A percentile compares a stretch with the other conserved stretches of the same genome.
These are phyloP conservation scores for Drosophila greeni DNA, from an alignment of 2,888 invertebrate genomes.

Conservation along the genomic window DNA sequence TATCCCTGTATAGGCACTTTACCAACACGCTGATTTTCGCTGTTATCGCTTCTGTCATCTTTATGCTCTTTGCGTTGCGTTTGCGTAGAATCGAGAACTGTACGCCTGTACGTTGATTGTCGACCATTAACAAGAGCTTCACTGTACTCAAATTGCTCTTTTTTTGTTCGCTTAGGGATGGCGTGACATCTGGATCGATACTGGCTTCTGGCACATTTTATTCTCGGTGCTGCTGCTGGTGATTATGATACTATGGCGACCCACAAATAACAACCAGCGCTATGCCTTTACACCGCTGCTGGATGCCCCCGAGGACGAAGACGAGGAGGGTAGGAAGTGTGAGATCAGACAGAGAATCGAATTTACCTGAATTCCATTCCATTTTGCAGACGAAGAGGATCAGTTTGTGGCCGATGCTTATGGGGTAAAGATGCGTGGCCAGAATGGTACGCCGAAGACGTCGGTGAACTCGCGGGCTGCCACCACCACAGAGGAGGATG, in stretches of 20 bases:
- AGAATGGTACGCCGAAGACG: constrained; percentile 78
- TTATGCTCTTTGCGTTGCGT: constrained; percentile 95
- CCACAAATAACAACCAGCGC: constrained; percentile 96
- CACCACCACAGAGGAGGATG: constrained; percentile 83
- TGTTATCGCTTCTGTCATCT: constrained; percentile 92
- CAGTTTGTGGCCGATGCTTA: constrained; percentile 92
- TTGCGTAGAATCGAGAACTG: constrained; percentile 87
- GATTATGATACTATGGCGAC: constrained; percentile 97
- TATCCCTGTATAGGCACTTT: constrained; percentile 94
- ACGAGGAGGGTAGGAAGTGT: constrained; percentile 81
- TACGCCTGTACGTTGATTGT: constrained; percentile 81
- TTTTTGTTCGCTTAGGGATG: constrained; percentile 83
- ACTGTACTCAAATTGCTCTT: neutral
- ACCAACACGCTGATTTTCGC: constrained; percentile 95
- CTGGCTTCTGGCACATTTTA: constrained; percentile 96
- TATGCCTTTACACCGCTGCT: constrained; percentile 95
- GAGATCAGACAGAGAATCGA: accelerated
- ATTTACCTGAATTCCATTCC: neutral
- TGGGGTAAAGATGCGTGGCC: constrained; percentile 87
- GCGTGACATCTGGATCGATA: constrained; percentile 96
- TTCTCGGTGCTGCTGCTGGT: constrained; percentile 92
- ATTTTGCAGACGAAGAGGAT: constrained; percentile 85
- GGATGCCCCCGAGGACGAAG: constrained; percentile 89
- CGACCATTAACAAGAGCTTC: neutral
- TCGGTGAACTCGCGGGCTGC: constrained; percentile 69